Percentiles rank a stretch among this genome's conserved stretches.
phyloP scores from a whole-genome alignment of 2,113 vertebrate species.

The Chaetura pelagica region DNA sequence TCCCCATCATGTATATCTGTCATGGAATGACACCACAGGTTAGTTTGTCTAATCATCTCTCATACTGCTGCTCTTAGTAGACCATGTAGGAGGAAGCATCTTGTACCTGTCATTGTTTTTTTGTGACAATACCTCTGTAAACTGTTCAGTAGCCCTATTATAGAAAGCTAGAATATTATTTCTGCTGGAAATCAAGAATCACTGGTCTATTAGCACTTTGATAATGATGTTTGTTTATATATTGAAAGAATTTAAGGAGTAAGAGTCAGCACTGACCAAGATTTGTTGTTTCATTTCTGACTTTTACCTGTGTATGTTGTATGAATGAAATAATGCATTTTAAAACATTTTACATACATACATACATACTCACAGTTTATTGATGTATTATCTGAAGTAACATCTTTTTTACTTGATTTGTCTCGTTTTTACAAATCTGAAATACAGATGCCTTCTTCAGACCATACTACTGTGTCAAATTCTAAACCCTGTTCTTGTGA shows the following conservation, averaged over 20 bases:
- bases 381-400: neutral
- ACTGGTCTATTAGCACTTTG: neutral
- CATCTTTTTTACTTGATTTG: neutral
- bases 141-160: neutral
- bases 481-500: neutral
- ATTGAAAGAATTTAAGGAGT: neutral
- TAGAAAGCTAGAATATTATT: neutral
- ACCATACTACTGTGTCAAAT: neutral
- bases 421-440: neutral
- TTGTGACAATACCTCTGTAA: neutral
- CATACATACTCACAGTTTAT: neutral
- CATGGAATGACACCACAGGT: conserved; percentile 98
- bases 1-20: conserved; percentile 97
- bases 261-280: neutral
- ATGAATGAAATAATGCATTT: neutral
- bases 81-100: neutral
- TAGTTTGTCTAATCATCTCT: conserved; percentile 45
- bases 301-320: neutral
- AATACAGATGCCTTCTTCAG: neutral
- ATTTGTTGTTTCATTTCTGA: conserved; percentile 28
- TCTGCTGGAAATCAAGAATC: neutral
- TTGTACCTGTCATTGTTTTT: neutral
- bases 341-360: neutral
- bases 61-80: neutral
- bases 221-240: neutral